Evolutionary conservation across 2,113 vertebrate species (phyloP).

Genomic region (Bothrops jararaca): DNA sequence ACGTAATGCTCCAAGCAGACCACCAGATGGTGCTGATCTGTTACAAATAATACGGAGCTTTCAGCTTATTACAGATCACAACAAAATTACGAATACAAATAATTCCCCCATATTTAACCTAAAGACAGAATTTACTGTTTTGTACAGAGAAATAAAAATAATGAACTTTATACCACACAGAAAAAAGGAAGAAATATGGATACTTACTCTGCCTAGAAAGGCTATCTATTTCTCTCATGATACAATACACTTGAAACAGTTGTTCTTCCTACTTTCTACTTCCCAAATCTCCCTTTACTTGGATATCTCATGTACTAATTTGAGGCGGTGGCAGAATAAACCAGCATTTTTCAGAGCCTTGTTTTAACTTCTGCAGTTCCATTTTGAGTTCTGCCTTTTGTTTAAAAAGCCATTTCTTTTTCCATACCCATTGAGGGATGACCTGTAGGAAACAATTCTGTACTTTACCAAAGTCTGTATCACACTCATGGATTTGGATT

Average conservation of each 20-base stretch:
- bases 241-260: neutral
- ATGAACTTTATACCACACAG: neutral
- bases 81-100: neutral
- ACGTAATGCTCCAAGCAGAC: neutral
- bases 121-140: neutral
- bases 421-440: neutral
- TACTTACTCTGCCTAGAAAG: neutral
- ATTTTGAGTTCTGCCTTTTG: neutral
- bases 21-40: neutral
- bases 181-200: neutral
- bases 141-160: neutral
- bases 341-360: neutral
- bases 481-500: neutral
- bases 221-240: neutral
- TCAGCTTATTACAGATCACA: neutral
- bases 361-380: neutral
- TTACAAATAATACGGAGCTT: neutral
- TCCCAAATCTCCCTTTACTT: neutral
- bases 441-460: neutral
- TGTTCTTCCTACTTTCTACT: neutral
- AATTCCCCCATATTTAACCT: neutral
- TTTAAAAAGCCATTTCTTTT: neutral
- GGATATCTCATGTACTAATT: neutral
- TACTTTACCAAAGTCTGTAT: neutral
- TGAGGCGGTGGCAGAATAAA: neutral